phyloP scores from a whole-genome alignment of 53 echinoderm and acorn worm species.

The Hippasteria phrygiana region DNA sequence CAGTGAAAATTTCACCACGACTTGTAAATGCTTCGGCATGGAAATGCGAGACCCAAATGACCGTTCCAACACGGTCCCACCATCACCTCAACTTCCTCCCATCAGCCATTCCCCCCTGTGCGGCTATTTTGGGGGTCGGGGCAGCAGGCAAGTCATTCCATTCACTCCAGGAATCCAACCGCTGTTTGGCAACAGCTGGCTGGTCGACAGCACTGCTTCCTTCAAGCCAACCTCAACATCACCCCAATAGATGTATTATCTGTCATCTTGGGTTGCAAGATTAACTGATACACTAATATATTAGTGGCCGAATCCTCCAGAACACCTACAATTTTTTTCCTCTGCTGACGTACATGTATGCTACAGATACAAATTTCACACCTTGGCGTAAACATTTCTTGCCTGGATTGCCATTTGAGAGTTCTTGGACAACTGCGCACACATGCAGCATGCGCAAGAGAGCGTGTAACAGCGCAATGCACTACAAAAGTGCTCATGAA shows the following conservation, averaged over 20 bases:
- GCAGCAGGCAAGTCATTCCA: conserved; percentile 11
- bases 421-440: too few relatives aligned
- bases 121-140: neutral
- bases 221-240: neutral
- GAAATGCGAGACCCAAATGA: neutral
- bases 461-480: too few relatives aligned
- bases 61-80: neutral
- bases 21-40: neutral
- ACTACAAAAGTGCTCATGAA: too few relatives aligned
- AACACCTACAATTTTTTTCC: too few relatives aligned
- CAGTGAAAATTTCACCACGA: neutral
- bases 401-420: too few relatives aligned
- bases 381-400: too few relatives aligned
- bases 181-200: conserved; percentile 27
- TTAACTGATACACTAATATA: neutral
- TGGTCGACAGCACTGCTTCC: neutral
- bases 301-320: too few relatives aligned
- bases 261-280: neutral
- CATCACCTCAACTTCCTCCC: conserved; percentile 10
- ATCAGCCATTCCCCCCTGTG: too few relatives aligned
- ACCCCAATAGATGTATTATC: neutral
- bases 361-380: too few relatives aligned
- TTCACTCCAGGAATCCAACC: conserved; percentile 28
- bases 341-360: too few relatives aligned
- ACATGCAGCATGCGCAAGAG: too few relatives aligned